Base-by-base conservation (phyloP, 2,113 vertebrate genomes). In the Mus pahari region DNA sequence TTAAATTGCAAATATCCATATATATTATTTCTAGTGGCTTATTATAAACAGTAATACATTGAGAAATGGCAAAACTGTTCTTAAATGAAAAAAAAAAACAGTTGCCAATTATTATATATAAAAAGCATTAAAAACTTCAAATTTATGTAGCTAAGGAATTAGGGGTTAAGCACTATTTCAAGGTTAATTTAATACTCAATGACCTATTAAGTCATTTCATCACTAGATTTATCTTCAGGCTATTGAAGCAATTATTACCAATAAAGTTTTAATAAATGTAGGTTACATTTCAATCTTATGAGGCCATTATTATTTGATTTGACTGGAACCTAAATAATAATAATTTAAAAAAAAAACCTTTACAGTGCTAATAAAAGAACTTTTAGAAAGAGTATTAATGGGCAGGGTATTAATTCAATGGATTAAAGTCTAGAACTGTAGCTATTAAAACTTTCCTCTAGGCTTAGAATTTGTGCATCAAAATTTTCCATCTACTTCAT, bases 211-310 rank as follows among this genome's bases (percentile, higher is more conserved):
- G 12, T 73, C 64, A 95, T 90, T 92, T 87, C 74, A 36, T 58
- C 71, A 91, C 55, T 86, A 68, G 33, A 89, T 78, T 83, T 92
- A 92, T 36, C 42, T 94, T 83, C 48, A 86, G 53, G 19, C 60
- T 86, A 92, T 53, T 73, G 66, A 96, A 70, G n/a, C 91, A 68
- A 93, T 24, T 93, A 73, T 78, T 86, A 86, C 20, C 86, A 86
- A 79, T 89, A 89, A 82, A 94, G 7, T 95, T 45, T 74, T 91
- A 89, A 96, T 96, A 89, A 92, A 89, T 94, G 94, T 95, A 83
- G 88, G 24, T 82, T 45, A 92, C 12, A 81, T 8, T 93, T 92
- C 24, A 96, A 55, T 48, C 22, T n/a, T 62, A 64, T 77, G 7
- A 96, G 68, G 74, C 91, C 78, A 91, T 5, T 48, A 68, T 73